Conservation (phyloP, 2,888 invertebrate genomes). For the Mesochorus sp. region DNA sequence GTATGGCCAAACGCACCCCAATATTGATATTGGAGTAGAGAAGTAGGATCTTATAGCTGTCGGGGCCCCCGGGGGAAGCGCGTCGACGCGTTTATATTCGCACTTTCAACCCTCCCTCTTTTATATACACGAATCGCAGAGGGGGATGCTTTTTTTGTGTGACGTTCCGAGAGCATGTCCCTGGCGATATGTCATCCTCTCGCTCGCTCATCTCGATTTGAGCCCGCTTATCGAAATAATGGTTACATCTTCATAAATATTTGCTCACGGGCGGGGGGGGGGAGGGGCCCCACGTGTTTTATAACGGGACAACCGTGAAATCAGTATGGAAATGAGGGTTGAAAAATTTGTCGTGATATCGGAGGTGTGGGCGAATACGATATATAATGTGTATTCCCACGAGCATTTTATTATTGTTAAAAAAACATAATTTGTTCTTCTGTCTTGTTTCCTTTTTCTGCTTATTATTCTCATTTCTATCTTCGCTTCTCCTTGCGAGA, state of each 20-base stretch:
- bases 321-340: conserved; percentile 78
- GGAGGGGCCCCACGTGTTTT: no score
- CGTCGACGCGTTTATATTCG: conserved; percentile 81
- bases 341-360: conserved; percentile 36
- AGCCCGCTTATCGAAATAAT: conserved; percentile 81
- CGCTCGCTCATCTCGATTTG: conserved; percentile 68
- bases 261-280: conserved; percentile 69
- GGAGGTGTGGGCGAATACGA: conserved; percentile 27
- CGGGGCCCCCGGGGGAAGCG: conserved; percentile 68
- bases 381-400: conserved; percentile 3
- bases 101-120: conserved; percentile 71
- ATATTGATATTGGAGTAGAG: conserved; percentile 78
- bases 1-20: conserved; percentile 66
- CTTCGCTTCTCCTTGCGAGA: conserved; percentile 17
- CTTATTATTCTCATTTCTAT: no score
- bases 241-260: conserved; percentile 82
- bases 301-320: conserved; percentile 77
- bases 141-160: conserved; percentile 57
- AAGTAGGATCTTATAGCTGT: conserved; percentile 73
- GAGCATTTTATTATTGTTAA: no score
- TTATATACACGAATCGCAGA: conserved; percentile 61
- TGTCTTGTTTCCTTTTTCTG: no score
- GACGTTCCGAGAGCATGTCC: conserved; percentile 16
- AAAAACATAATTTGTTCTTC: no score
- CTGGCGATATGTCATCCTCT: conserved; percentile 13